These are phyloP conservation scores for Agrotis clavis DNA, from an alignment of 2,888 invertebrate genomes.

Conservation along the genomic window DNA sequence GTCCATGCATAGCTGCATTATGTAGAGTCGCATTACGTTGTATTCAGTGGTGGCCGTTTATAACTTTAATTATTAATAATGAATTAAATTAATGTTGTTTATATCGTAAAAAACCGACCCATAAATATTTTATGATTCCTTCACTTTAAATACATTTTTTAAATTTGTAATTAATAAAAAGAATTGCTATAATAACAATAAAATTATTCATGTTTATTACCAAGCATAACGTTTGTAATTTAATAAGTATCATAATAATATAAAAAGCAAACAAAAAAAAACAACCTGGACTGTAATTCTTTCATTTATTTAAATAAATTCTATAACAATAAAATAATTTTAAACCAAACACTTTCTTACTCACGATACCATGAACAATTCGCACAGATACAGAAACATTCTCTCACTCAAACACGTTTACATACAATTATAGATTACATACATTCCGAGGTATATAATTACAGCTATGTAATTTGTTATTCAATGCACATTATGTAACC, in stretches of 20 bases:
- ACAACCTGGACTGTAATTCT: too few species aligned
- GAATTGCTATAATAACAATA: too few species aligned
- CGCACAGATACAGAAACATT: slow-evolving; percentile 21
- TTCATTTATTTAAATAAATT: too few species aligned
- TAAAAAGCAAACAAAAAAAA: too few species aligned
- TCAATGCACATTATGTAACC: slow-evolving; percentile 59
- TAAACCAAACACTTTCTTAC: neutral
- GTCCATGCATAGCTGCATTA: neutral
- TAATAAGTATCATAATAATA: too few species aligned
- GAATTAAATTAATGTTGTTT: neutral
- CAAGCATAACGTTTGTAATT: too few species aligned
- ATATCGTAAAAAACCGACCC: neutral
- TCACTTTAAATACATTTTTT: too few species aligned
- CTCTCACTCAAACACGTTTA: slow-evolving; percentile 38
- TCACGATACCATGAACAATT: slow-evolving; percentile 20
- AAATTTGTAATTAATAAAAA: too few species aligned
- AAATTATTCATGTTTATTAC: too few species aligned
- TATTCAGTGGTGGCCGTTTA: neutral
- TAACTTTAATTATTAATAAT: neutral
- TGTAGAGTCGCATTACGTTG: neutral
- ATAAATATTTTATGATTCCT: neutral
- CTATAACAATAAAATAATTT: too few species aligned
- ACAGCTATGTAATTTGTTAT: slow-evolving; percentile 62
- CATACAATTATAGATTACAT: slow-evolving; percentile 55
- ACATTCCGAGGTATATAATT: slow-evolving; percentile 41